Evolutionary conservation across 2,113 vertebrate genomes (phyloP).

Genomic region (Stictonetta naevosa): DNA sequence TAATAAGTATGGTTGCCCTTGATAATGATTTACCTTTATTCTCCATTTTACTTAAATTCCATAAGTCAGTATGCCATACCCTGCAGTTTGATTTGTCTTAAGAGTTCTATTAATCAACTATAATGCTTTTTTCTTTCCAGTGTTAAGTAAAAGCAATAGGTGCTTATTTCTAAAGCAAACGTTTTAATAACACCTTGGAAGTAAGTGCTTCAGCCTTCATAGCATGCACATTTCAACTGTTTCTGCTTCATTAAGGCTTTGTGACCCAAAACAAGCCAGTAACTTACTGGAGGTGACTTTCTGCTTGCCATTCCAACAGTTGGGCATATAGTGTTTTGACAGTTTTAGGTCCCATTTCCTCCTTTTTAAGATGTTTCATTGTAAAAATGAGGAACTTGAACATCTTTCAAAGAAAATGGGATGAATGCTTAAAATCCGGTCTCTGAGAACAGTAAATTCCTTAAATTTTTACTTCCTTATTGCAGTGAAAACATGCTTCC

Average conservation of each 20-base stretch:
- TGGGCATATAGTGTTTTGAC: background rate
- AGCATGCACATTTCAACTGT: rapidly evolving
- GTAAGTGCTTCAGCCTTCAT: background rate
- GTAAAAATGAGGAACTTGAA: background rate
- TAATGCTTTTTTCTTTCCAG: background rate
- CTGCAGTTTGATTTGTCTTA: background rate
- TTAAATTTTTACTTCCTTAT: background rate
- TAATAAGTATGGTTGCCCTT: conserved; percentile 39
- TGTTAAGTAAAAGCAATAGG: background rate
- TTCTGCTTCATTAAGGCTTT: background rate
- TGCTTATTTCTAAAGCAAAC: background rate
- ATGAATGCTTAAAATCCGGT: background rate
- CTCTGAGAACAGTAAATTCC: background rate
- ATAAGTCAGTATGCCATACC: background rate
- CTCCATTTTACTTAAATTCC: background rate
- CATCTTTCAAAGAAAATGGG: background rate
- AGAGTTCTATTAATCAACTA: background rate
- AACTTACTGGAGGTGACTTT: background rate
- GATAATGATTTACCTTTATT: conserved; percentile 22
- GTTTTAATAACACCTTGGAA: background rate
- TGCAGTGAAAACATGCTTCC: background rate
- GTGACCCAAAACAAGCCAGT: background rate
- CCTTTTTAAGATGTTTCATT: background rate
- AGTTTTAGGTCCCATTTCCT: background rate
- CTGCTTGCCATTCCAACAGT: background rate